Evolutionary conservation across 2,888 invertebrate species (phyloP).

Genomic region (Drosophila quinaria): DNA sequence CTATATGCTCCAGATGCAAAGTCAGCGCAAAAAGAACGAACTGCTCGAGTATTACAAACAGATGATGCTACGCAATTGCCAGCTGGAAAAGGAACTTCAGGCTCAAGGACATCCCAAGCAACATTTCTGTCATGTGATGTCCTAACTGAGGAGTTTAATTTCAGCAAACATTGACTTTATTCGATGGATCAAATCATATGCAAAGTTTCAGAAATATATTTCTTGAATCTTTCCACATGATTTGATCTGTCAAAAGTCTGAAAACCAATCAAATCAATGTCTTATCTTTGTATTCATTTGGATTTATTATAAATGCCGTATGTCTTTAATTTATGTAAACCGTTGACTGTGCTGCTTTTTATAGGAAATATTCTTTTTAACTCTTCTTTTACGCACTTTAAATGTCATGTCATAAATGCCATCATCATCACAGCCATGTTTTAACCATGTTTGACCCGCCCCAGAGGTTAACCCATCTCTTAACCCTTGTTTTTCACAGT

Average conservation of each 20-base stretch:
- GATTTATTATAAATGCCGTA: constrained; percentile 12
- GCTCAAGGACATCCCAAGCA: not conserved
- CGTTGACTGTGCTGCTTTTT: not conserved
- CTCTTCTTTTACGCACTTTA: not conserved
- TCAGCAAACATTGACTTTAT: not conserved
- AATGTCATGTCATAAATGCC: constrained; percentile 22
- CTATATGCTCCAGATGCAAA: constrained; percentile 46
- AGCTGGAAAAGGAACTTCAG: not conserved
- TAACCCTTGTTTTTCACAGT: not conserved
- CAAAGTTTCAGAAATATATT: not conserved
- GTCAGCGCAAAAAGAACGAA: constrained; percentile 31
- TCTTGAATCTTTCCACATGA: constrained; percentile 12
- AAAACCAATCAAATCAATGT: not conserved
- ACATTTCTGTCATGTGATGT: not conserved
- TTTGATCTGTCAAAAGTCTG: constrained; percentile 4
- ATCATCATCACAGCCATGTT: constrained; percentile 12
- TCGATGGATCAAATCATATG: constrained; percentile 6
- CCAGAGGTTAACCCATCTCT: constrained; percentile 5
- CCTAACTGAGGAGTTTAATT: not conserved
- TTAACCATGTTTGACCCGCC: constrained; percentile 10
- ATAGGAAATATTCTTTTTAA: not conserved
- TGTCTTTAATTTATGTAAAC: not conserved
- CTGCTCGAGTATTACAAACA: constrained; percentile 41
- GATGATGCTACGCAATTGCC: constrained; percentile 12
- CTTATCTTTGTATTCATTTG: not conserved